Conservation (phyloP, 2,113 vertebrate species). For the Odontophorus gujanensis region DNA sequence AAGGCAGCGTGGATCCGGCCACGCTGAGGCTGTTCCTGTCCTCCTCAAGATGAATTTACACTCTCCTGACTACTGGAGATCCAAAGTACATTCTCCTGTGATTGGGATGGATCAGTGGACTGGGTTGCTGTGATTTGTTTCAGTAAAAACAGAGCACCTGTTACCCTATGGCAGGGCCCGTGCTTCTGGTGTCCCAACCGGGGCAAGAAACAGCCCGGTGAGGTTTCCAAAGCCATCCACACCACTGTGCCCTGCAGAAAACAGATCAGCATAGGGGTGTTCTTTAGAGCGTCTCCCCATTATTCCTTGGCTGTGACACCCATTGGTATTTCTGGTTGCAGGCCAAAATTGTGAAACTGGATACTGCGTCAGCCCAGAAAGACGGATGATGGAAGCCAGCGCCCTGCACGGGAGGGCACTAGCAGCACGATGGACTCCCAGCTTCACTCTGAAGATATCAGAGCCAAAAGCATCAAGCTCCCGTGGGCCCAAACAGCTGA, state of each 20-base stretch:
- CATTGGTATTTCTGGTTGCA: neutral
- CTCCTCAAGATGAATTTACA: neutral
- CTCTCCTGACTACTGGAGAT: neutral
- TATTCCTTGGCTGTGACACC: neutral
- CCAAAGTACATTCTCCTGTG: neutral
- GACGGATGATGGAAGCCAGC: accelerated
- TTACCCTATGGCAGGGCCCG: neutral
- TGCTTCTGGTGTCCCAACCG: neutral
- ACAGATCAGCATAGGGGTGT: neutral
- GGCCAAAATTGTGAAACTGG: neutral
- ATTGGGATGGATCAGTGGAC: neutral
- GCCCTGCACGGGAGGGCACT: accelerated
- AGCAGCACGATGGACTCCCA: accelerated
- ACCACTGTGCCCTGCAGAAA: neutral
- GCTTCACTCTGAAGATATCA: accelerated
- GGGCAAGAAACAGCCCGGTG: neutral
- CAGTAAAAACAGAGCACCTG: neutral
- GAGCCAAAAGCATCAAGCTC: neutral
- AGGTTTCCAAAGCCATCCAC: neutral
- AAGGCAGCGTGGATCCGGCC: neutral
- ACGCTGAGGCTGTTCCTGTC: neutral
- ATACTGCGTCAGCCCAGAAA: neutral
- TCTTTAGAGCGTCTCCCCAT: neutral
- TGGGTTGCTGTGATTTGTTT: neutral
- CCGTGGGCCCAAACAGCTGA: neutral